Evolutionary conservation across 2,113 vertebrate species (phyloP).

Genomic region (Dipodomys ordii): DNA sequence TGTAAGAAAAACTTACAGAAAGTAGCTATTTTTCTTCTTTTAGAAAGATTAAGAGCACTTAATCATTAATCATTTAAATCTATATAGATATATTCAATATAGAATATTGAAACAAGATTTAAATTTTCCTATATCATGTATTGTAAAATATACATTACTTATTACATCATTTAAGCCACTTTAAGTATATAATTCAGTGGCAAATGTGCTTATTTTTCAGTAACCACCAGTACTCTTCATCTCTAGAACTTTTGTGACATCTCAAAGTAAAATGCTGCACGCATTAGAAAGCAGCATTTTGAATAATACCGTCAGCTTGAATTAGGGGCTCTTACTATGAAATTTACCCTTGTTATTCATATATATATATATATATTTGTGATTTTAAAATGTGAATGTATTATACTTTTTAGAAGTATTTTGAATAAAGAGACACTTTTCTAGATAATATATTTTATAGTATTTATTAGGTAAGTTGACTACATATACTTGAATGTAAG

Average conservation of each 20-base stretch:
- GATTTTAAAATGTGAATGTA: background rate
- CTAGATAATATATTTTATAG: conserved; percentile 19
- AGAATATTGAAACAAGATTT: conserved; percentile 17
- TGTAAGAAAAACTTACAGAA: background rate
- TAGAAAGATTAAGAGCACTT: background rate
- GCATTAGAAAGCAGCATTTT: background rate
- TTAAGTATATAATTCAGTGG: background rate
- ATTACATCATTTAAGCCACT: background rate
- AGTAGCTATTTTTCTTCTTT: background rate
- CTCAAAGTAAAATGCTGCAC: too few relatives aligned
- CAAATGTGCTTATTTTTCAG: background rate
- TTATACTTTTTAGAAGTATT: conserved; percentile 16
- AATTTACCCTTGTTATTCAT: conserved; percentile 6
- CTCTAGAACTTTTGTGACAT: too few relatives aligned
- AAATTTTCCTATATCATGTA: background rate
- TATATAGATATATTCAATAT: background rate
- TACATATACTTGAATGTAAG: background rate
- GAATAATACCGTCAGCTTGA: background rate
- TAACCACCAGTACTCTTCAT: background rate
- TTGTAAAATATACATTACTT: background rate
- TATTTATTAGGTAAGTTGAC: background rate
- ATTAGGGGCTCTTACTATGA: background rate
- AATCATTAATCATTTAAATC: background rate
- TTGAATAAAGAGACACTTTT: background rate
- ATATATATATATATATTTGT: background rate